phyloP scores from a whole-genome alignment of 1,140 invertebrate genomes.

The Bombus pascuorum region DNA sequence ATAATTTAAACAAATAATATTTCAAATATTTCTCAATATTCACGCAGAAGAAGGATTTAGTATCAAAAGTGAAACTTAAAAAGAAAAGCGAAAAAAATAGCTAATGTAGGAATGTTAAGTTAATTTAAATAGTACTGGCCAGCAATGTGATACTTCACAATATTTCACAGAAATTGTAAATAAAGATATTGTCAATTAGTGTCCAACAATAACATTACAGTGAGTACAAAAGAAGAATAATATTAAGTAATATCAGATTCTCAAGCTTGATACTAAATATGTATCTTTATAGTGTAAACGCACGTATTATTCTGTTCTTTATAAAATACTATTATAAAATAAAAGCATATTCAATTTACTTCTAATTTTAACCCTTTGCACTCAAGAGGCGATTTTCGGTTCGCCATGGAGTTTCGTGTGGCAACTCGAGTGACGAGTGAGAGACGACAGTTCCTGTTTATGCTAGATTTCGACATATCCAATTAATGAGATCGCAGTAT shows the following conservation, averaged over 20 bases:
- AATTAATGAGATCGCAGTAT: no score
- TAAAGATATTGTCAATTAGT: background rate
- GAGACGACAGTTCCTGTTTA: no score
- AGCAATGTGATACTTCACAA: background rate
- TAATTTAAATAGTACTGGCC: background rate
- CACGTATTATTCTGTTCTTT: background rate
- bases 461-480: no score
- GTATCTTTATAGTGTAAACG: background rate
- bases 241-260: background rate
- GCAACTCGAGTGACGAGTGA: no score
- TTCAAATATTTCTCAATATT: background rate
- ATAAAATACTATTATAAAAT: background rate
- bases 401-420: no score
- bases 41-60: background rate
- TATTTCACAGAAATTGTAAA: background rate
- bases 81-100: background rate
- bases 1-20: background rate
- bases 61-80: background rate
- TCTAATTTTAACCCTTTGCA: background rate
- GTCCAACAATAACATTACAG: no score
- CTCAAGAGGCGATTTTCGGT: no score
- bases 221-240: background rate
- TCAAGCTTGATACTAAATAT: background rate
- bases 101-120: constrained; percentile 22
- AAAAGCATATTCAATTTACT: background rate